Evolutionary conservation across 1,140 invertebrate species (phyloP).

Genomic region (Cotesia typhae): DNA sequence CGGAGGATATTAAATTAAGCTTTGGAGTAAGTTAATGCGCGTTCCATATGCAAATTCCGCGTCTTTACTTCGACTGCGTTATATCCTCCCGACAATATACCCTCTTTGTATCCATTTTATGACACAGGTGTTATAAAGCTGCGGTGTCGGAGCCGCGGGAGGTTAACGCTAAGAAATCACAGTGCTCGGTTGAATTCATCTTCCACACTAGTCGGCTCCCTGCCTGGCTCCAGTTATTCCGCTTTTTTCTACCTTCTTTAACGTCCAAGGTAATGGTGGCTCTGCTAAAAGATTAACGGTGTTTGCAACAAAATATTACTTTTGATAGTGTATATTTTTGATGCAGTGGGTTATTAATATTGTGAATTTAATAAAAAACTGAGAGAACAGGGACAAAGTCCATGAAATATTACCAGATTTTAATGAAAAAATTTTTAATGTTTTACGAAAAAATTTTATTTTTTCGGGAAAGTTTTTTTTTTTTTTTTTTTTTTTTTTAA

Average conservation of each 20-base stretch:
- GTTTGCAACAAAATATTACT: too few relatives aligned
- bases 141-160: slow-evolving; percentile 25
- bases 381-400: too few relatives aligned
- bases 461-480: too few relatives aligned
- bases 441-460: too few relatives aligned
- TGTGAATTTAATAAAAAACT: too few relatives aligned
- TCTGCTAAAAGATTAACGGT: background rate
- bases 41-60: slow-evolving; percentile 64
- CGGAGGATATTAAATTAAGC: slow-evolving; percentile 61
- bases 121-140: slow-evolving; percentile 56
- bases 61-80: slow-evolving; percentile 46
- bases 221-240: slow-evolving; percentile 6
- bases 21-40: slow-evolving; percentile 61
- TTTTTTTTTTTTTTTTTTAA: too few relatives aligned
- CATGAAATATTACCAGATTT: too few relatives aligned
- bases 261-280: background rate
- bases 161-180: slow-evolving; percentile 36
- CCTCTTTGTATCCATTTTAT: slow-evolving; percentile 64
- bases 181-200: slow-evolving; percentile 20
- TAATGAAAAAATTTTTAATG: too few relatives aligned
- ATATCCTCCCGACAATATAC: slow-evolving; percentile 55
- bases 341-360: slow-evolving; percentile 9
- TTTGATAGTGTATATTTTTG: slow-evolving; percentile 2
- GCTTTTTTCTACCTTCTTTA: slow-evolving; percentile 3
- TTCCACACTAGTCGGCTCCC: slow-evolving; percentile 19